A percentile compares a stretch with the other conserved stretches of the same genome.
These are phyloP conservation scores for Spilosoma lubricipeda DNA, from an alignment of 2,888 invertebrate species.

Conservation along the genomic window DNA sequence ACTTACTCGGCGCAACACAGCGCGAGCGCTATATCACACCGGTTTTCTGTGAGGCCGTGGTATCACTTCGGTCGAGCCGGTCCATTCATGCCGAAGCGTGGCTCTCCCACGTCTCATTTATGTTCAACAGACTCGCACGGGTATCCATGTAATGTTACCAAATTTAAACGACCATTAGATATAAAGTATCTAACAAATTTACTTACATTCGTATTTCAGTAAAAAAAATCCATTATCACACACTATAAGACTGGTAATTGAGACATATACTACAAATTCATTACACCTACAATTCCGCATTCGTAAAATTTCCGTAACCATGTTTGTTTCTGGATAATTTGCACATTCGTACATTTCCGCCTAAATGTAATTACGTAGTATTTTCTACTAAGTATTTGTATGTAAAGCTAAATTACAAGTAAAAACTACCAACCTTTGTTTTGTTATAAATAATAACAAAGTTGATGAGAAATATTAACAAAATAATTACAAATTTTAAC, in stretches of 20 bases:
- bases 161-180: no score
- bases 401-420: neutral
- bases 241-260: neutral
- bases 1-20: no score
- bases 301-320: neutral
- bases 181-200: neutral
- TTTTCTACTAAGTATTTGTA: neutral
- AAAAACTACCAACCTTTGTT: neutral
- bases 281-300: neutral
- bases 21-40: no score
- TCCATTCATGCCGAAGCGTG: no score
- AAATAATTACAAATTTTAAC: no score
- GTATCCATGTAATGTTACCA: neutral
- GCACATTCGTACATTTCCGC: neutral
- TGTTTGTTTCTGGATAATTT: neutral
- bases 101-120: no score
- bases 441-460: neutral
- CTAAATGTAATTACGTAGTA: neutral
- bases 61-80: no score
- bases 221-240: no score
- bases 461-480: neutral
- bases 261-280: neutral
- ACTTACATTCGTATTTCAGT: neutral
- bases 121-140: neutral
- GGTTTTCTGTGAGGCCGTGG: no score